Conservation (phyloP, 2,113 vertebrate species). For the Progne subis region DNA sequence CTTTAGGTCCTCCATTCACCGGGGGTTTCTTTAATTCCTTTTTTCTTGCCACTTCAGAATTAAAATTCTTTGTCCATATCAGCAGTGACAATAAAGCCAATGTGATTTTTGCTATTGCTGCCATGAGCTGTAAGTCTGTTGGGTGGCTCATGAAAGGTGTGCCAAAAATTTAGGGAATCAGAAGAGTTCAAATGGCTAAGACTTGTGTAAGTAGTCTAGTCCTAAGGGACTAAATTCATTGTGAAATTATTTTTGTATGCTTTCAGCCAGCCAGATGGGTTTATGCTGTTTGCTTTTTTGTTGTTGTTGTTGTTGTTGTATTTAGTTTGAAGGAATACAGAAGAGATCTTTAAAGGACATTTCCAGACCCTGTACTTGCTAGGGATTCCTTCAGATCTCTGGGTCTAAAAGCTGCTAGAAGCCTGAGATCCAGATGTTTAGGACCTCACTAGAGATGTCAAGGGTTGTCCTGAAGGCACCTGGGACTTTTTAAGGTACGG, state of each 20-base stretch:
- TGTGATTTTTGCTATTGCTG: accelerated
- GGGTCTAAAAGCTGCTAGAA: background rate
- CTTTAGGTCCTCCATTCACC: background rate
- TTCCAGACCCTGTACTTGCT: background rate
- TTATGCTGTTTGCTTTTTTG: background rate
- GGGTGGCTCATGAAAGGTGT: background rate
- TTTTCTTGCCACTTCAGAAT: background rate
- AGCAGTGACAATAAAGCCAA: background rate
- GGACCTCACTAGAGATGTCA: accelerated
- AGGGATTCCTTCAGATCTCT: background rate
- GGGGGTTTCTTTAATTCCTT: background rate
- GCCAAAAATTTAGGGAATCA: background rate
- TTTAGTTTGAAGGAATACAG: background rate
- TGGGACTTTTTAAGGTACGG: background rate
- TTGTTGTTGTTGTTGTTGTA: too few relatives aligned
- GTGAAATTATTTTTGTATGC: background rate
- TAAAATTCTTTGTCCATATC: background rate
- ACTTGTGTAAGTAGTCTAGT: background rate
- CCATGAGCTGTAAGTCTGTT: background rate
- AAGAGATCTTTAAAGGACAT: background rate
- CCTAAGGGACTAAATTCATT: background rate
- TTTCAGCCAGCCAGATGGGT: background rate
- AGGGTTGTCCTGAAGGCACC: background rate
- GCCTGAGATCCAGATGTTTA: background rate
- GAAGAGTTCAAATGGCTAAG: background rate